phyloP scores from a whole-genome alignment of 2,888 invertebrate genomes.

The Hermodice carunculata region DNA sequence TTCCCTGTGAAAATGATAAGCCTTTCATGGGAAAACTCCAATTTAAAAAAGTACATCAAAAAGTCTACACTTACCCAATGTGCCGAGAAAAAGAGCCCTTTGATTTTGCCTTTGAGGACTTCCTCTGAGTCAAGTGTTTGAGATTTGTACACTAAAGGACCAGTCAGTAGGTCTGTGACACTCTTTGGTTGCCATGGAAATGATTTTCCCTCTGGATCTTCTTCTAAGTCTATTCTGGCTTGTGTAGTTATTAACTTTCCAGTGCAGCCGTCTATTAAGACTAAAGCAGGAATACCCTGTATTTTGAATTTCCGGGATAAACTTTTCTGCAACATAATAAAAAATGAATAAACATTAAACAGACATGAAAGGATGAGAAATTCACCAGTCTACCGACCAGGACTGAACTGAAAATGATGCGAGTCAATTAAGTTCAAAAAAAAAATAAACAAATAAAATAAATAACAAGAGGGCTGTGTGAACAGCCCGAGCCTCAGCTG shows the following conservation, averaged over 20 bases:
- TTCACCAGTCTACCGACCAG: no score
- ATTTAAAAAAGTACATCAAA: not conserved
- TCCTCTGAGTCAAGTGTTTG: conserved; percentile 52
- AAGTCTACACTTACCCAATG: conserved; percentile 83
- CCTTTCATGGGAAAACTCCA: no score
- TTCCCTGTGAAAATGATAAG: no score
- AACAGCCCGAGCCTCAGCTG: no score
- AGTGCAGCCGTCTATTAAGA: conserved; percentile 77
- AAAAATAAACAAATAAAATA: no score
- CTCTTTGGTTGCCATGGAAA: conserved; percentile 87
- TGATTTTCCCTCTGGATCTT: conserved; percentile 77
- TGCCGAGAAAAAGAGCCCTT: conserved; percentile 88
- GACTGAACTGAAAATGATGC: no score
- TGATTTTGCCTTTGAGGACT: conserved; percentile 73
- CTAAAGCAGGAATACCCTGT: conserved; percentile 82
- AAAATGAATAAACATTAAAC: not conserved
- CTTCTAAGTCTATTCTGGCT: conserved; percentile 78
- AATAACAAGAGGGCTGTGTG: no score
- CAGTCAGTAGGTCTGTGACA: conserved; percentile 68
- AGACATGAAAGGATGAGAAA: no score
- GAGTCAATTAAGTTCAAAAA: no score
- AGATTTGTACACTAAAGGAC: conserved; percentile 18
- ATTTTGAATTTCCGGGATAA: conserved; percentile 83
- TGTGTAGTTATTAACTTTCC: conserved; percentile 78
- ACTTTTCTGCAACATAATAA: conserved; percentile 74